These are phyloP conservation scores for Hiodon tergisus DNA, from an alignment of 2,113 vertebrate species.

Conservation along the genomic window DNA sequence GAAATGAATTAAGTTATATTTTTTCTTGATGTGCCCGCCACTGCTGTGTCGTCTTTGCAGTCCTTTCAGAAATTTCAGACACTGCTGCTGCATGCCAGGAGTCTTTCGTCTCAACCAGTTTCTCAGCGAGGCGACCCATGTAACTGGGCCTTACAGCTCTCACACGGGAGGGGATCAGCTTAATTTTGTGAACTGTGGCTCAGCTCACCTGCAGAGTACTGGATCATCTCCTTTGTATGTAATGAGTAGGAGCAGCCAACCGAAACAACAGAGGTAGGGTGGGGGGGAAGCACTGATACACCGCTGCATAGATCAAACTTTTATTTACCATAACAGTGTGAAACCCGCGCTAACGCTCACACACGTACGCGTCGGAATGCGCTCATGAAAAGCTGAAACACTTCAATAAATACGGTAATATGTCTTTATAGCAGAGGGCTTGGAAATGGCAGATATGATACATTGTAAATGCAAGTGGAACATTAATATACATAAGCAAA, in stretches of 20 bases:
- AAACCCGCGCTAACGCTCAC: not conserved
- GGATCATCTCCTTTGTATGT: not conserved
- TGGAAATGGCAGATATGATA: conserved; percentile 13
- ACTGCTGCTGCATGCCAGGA: not conserved
- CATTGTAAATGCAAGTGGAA: not conserved
- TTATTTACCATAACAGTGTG: not conserved
- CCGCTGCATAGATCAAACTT: not conserved
- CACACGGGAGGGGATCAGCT: not conserved
- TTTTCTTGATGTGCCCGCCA: not conserved
- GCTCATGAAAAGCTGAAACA: conserved; percentile 1
- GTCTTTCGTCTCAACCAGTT: not conserved
- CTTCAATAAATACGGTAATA: not conserved
- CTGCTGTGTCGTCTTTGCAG: not conserved
- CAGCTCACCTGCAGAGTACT: no score
- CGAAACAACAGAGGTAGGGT: not conserved
- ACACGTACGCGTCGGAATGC: not conserved
- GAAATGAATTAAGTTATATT: no score
- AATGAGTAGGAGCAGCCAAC: not conserved
- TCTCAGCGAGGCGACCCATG: not conserved
- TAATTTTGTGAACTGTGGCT: no score
- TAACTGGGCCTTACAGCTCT: no score
- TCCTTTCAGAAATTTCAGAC: not conserved
- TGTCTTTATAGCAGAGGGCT: not conserved
- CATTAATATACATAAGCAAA: not conserved
- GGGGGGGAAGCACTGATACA: not conserved